Conservation (phyloP, 2,113 vertebrate species). For the Gymnobelideus leadbeateri region DNA sequence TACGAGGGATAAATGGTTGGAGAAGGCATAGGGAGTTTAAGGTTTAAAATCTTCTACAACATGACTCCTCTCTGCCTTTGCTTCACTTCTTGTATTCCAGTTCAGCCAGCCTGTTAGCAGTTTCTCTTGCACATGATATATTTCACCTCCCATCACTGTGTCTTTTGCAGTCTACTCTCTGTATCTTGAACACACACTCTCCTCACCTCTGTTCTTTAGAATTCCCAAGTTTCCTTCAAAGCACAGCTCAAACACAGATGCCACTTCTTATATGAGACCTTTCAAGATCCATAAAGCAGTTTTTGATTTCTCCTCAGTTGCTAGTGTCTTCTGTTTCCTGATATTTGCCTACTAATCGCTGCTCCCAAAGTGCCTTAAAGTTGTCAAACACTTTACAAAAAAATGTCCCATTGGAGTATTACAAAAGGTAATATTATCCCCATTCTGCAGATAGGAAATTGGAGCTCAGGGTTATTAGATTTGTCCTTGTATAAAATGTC, state of each 20-base stretch:
- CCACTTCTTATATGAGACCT: not conserved
- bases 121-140: not conserved
- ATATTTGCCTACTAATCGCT: not conserved
- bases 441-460: not conserved
- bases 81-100: not conserved
- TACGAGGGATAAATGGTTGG: not conserved
- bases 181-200: not conserved
- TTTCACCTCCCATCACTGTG: not conserved
- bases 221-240: not conserved
- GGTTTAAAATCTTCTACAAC: not conserved
- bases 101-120: not conserved
- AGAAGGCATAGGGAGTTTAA: not conserved
- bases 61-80: not conserved
- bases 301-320: not conserved
- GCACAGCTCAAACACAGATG: not conserved
- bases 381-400: not conserved
- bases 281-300: not conserved
- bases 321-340: not conserved
- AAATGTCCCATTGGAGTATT: not conserved
- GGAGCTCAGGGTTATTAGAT: not conserved
- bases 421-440: not conserved
- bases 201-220: not conserved
- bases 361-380: not conserved
- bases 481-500: not conserved
- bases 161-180: not conserved